These are phyloP conservation scores for Luehdorfia chinensis DNA, from an alignment of 1,140 invertebrate genomes.

Conservation along the genomic window DNA sequence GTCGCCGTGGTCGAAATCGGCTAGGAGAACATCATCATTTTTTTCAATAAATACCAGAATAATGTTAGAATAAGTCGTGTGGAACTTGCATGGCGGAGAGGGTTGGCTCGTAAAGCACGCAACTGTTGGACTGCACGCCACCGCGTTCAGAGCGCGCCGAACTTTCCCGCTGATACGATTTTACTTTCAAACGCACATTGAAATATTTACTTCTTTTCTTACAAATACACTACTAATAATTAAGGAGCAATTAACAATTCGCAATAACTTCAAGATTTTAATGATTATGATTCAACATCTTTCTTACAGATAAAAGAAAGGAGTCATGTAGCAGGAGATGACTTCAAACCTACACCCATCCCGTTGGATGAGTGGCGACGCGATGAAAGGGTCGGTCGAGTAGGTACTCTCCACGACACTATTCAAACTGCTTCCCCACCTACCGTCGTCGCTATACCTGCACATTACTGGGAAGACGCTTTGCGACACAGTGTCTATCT, in stretches of 20 bases:
- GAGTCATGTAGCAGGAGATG: slow-evolving; percentile 36
- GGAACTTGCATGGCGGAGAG: slow-evolving; percentile 43
- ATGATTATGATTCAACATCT: slow-evolving; percentile 4
- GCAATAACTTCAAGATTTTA: too few relatives aligned
- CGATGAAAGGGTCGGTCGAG: slow-evolving; percentile 44
- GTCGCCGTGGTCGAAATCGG: too few relatives aligned
- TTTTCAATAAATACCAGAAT: slow-evolving; percentile 21
- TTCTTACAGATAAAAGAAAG: slow-evolving; percentile 37
- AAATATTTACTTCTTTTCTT: slow-evolving; percentile 37
- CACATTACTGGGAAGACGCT: slow-evolving; percentile 78
- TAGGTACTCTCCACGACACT: slow-evolving; percentile 65
- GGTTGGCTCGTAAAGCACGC: slow-evolving; percentile 41
- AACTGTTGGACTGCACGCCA: slow-evolving; percentile 35
- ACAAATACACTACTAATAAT: slow-evolving; percentile 18
- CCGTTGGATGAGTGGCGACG: slow-evolving; percentile 63
- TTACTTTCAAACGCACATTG: slow-evolving; percentile 70
- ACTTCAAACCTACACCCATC: slow-evolving; percentile 63
- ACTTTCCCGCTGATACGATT: slow-evolving; percentile 64
- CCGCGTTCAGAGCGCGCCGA: slow-evolving; percentile 18
- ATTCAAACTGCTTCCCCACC: slow-evolving; percentile 41
- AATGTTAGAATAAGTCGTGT: slow-evolving; percentile 41
- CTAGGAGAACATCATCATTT: too few relatives aligned
- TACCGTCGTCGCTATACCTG: slow-evolving; percentile 41
- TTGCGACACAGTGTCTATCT: slow-evolving; percentile 79
- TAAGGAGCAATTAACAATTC: slow-evolving; percentile 12